Base-by-base conservation (phyloP, 2,888 invertebrate genomes). In the Disparrhopalites patrizii region DNA sequence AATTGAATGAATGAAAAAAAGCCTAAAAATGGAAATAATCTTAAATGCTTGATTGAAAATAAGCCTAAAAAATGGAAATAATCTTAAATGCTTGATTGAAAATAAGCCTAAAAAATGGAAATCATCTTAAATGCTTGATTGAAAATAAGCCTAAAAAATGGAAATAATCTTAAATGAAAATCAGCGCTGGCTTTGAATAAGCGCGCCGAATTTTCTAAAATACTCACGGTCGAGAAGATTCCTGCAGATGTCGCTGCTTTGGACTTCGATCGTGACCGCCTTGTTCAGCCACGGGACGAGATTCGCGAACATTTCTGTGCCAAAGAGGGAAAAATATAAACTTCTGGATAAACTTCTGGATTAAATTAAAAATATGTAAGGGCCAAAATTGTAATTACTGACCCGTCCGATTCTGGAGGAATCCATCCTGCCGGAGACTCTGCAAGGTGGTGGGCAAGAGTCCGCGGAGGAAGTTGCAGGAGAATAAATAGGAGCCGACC, bases 191-290 rank as follows among this genome's bases (percentile, higher is more conserved):
- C n/a, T n/a, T n/a, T n/a, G n/a, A n/a, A n/a, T n/a, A n/a, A n/a
- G n/a, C n/a, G n/a, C n/a, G n/a, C n/a, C n/a, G n/a, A n/a, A n/a
- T n/a, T n/a, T n/a, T n/a, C n/a, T n/a, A n/a, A n/a, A n/a, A n/a
- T 28, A n/a, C 52, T 38, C 57, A 68, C 68, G 57, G 50, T 73
- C 71, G 13, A 73, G 62, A 3, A 73, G 25, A 13, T 58, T 56
- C 7, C 57, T 38, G 13, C 65, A 57, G 15, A 58, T 13, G 15
- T 58, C 51, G n/a, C 62, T 33, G 8, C 25, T 30, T 1, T 30
- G n/a, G 43, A 72, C 33, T 62, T 70, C 66, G 1, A 57, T 13
- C 18, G 31, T 55, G 38, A 68, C 65, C n/a, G 50, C 62, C 10
- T 62, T 27, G 43, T 66, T 68, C n/a, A 68, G 40, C 68, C 68